Evolutionary conservation across 2,113 vertebrate genomes (phyloP), one percentile per base, ranked within the genome.

Genomic region (Campylomormyrus numenius): DNA sequence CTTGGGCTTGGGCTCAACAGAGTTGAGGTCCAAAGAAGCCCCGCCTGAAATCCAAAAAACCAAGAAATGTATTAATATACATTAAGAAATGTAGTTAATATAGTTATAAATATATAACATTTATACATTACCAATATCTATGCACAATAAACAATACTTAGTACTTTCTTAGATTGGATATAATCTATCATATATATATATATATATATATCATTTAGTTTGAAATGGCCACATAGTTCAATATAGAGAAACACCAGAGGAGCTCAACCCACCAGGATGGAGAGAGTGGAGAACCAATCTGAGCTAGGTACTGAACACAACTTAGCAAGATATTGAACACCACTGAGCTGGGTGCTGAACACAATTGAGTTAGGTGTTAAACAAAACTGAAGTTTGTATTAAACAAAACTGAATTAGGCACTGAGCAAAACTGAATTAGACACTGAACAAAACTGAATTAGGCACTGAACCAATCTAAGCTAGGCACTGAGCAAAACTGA

Each of bases 1-100:
- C 50, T 94, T 94, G 1, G 97, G 96, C 91, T 97, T 97, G 42
- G 95, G 92, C 84, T 95, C 95, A 42, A 96, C 96, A 9, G 96
- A 97, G 93, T 96, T 97, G 84, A 97, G 93, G 66, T 97, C 96
- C 91, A 97, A 91, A 88, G 95, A 95, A 35, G 97, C 96, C n/a
- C 97, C 97, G 0, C 97, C 97, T 97, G 88, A 11, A 91, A 91
- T 77, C 8, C 42, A 1, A 89, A 90, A 90, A 90, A 24, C 17
- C 49, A 49, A 58, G 35, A 49, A 13, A 46, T 9, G 10, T 31
- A 66, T 11, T 11, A 11, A 66, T 42, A 42, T 42, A 42, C 39
- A 42, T 42, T 42, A 42, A 42, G 39, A 42, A 3, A 42, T 42
- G 39, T 42, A 24, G 48, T 48, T 9, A 45, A 56, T 42, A 83